Evolutionary conservation across 2,888 invertebrate genomes (phyloP).

Genomic region (Rotaria magnacalcarata): DNA sequence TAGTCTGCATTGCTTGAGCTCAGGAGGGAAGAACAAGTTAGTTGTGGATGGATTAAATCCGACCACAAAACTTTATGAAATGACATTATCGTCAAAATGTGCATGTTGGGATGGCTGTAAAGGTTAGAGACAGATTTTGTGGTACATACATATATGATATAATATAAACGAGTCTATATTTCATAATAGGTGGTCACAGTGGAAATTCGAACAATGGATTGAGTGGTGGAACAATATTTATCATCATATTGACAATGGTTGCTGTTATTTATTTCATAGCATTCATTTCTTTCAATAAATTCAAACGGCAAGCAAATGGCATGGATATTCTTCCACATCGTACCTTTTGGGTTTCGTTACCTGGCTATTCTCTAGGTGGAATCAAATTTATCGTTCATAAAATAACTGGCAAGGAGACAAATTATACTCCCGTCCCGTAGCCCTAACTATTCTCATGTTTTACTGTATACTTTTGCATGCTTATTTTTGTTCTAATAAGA

Average conservation of each 20-base stretch:
- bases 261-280: neutral
- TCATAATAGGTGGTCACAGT: neutral
- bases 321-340: neutral
- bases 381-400: neutral
- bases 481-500: too few species aligned
- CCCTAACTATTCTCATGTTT: neutral
- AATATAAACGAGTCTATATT: neutral
- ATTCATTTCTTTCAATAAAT: neutral
- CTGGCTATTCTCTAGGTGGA: neutral
- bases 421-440: neutral
- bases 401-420: neutral
- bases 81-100: neutral
- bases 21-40: neutral
- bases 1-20: neutral
- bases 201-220: neutral
- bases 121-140: neutral
- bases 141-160: neutral
- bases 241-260: neutral
- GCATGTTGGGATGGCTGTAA: neutral
- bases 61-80: neutral
- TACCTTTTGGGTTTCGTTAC: neutral
- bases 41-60: neutral
- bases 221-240: neutral
- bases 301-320: neutral
- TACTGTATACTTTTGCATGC: neutral